A percentile compares a stretch with the other conserved stretches of the same genome.
Conservation (phyloP, 2,113 vertebrate genomes). For the Festucalex cinctus region DNA sequence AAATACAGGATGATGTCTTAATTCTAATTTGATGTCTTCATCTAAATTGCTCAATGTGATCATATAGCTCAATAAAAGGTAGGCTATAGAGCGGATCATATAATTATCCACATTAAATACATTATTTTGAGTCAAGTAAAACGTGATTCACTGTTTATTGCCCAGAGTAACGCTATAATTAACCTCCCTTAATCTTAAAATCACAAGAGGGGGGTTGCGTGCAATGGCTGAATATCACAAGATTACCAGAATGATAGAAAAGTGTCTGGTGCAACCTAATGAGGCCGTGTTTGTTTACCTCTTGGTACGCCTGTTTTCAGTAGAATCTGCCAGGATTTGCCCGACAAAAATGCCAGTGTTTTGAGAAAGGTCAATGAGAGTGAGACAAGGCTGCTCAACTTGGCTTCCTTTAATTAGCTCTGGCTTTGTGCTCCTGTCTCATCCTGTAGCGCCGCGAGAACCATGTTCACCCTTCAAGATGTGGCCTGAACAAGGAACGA, state of each 20-base stretch:
- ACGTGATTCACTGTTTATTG: constrained; percentile 27
- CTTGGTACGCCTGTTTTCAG: constrained; percentile 33
- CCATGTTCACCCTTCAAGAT: constrained; percentile 47
- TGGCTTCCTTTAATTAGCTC: constrained; percentile 71
- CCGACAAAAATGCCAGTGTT: constrained; percentile 67
- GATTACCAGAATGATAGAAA: constrained; percentile 57
- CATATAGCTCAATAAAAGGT: not conserved
- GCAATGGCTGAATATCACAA: constrained; percentile 49
- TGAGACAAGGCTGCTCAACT: constrained; percentile 65
- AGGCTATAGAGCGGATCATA: constrained; percentile 9
- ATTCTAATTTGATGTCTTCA: no score
- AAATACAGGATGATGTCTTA: no score
- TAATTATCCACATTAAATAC: constrained; percentile 15
- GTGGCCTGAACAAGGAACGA: constrained; percentile 45
- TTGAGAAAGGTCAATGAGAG: constrained; percentile 74
- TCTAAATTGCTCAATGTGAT: not conserved
- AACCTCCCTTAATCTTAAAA: constrained; percentile 29
- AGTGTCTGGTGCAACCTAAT: constrained; percentile 62
- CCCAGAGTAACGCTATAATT: constrained; percentile 23
- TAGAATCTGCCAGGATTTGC: constrained; percentile 57
- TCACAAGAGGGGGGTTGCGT: constrained; percentile 9
- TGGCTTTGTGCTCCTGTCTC: constrained; percentile 54
- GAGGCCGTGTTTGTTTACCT: constrained; percentile 65
- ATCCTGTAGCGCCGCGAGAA: constrained; percentile 45
- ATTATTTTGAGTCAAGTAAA: constrained; percentile 13